Evolutionary conservation across 2,113 vertebrate species (phyloP).

Genomic region (Rattus rattus): DNA sequence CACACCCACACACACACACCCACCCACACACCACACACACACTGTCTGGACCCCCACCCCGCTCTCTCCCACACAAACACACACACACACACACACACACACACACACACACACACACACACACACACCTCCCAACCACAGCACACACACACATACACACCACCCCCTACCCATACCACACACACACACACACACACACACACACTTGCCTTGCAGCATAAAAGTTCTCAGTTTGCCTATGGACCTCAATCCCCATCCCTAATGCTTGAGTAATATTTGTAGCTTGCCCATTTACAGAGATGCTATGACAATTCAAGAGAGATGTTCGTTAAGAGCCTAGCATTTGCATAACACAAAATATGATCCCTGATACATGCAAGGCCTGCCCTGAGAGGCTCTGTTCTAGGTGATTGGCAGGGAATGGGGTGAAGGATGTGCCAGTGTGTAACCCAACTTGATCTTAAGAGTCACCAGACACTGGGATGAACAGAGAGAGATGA

Average conservation of each 20-base stretch:
- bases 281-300: slow-evolving; percentile 32
- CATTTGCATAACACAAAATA: background rate
- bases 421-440: background rate
- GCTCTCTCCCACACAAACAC: too few relatives aligned
- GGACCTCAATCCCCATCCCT: background rate
- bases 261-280: slow-evolving; percentile 8
- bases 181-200: background rate
- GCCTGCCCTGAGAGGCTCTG: background rate
- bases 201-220: background rate
- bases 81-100: too few relatives aligned
- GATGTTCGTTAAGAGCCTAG: slow-evolving; percentile 13
- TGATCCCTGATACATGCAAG: background rate
- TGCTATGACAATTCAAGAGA: slow-evolving; percentile 27
- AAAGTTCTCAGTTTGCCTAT: background rate
- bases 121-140: too few relatives aligned
- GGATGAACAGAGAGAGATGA: background rate
- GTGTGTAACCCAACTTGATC: background rate
- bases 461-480: background rate
- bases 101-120: too few relatives aligned
- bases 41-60: too few relatives aligned
- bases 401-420: background rate
- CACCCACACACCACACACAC: background rate
- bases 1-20: background rate
- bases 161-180: too few relatives aligned
- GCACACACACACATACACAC: too few relatives aligned